Evolutionary conservation across 2,113 vertebrate genomes (phyloP), one percentile per base, ranked within the genome.

Genomic region (Phalacrocorax brasilianus): DNA sequence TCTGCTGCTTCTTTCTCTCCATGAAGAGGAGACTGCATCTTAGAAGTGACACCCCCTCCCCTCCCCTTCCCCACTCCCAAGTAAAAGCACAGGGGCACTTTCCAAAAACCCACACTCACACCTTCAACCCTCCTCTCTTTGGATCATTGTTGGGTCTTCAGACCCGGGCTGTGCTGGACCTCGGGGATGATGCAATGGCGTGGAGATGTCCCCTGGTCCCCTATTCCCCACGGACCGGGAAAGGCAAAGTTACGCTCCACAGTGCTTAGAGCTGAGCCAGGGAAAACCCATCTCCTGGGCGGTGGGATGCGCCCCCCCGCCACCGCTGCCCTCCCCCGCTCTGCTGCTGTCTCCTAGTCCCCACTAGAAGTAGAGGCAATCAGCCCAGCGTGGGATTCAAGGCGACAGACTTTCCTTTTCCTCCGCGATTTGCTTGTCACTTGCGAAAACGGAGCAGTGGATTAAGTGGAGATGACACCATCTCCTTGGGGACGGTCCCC

Each of bases 371-470:
- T 85, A 19, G 72, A 35, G 49, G 89, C 97, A 94, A 88, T 83
- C 96, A 97, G 79, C 92, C 88, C 91, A 83, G 88, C 91, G 96
- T 88, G 86, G 96, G 91, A 97, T 97, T 97, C 97, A 78, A 98
- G 97, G 94, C 40, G 95, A 94, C 96, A 98, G 95, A 38, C 91
- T 74, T 93, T 92, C 92, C 50, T 93, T 94, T 93, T 88, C 94
- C 76, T 97, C 76, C 50, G 7, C 83, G 70, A 55, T 96, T 95
- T 78, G 91, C 88, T 77, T 93, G 96, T 95, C 91, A 74, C 92
- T 95, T 88, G 85, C 58, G 56, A 95, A 77, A 95, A 83, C 72
- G 49, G 93, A 96, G 93, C 52, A 10, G 55, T 5, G 91, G 85
- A 94, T 97, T 82, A 91, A 98, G 92, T 42, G 70, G 80, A 94